Base-by-base conservation (phyloP, 2,888 invertebrate species). In the Diadegma fenestrale region DNA sequence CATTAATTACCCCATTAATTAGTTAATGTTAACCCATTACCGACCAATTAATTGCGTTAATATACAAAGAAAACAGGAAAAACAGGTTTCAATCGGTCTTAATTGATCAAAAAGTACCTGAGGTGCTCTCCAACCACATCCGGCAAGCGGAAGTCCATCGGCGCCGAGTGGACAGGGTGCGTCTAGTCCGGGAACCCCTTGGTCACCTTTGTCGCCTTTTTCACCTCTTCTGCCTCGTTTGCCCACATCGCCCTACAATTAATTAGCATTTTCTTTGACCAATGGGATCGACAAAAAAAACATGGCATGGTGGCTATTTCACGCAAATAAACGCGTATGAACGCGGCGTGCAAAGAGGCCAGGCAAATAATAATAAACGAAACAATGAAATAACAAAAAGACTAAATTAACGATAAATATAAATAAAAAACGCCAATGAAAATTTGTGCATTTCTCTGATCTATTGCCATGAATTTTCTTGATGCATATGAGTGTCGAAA, bases 161-260 rank as follows among this genome's bases (percentile, higher is more conserved):
- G 97, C 96, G 81, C 99, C 99, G 82, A 99, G 95, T 88, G 99
- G 99, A 95, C 99, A 99, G n/a, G 99, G 99, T 64, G 99, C 99
- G 95, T 99, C 99, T 91, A 99, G 95, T 51, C 99, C 99, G 48
- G 99, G 99, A 89, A 99, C 98, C 89, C 99, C 99, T 95, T 98
- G 98, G 92, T 98, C 98, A 81, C 99, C 99, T 94, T 98, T 98
- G 92, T 97, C 97, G 58, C 99, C 99, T 92, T 97, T 97, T 94
- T 98, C 97, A 45, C 99, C 99, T 94, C 98, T 98, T 89, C 97
- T 96, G 78, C 99, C 99, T 90, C 98, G 96, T 94, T 98, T 98
- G 85, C 99, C 99, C 86, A 96, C 95, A 80, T 97, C 97, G 80
- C 98, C 98, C 98, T 98, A 95, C 41, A 88, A 88, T 78, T 61